Evolutionary conservation across 2,797 vertebrate species (phyloP), one percentile per base, ranked within the genome.

Genomic region (Acrossocheilus wenchowensis): DNA sequence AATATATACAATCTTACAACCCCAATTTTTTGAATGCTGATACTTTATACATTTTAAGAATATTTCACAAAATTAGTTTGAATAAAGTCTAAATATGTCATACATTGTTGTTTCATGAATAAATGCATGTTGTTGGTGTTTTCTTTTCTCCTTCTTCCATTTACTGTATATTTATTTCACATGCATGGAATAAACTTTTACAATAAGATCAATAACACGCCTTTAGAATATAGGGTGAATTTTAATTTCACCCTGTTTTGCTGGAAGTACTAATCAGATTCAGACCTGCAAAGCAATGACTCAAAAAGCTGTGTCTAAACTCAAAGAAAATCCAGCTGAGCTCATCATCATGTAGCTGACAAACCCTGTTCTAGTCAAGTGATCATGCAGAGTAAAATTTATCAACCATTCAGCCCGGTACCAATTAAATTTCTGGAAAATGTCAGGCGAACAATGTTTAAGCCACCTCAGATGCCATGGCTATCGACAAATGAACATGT

Each of bases 401-500:
- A 34, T 62, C 54, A 72, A 2, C 36, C 52, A 57, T 73, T 62
- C 69, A 60, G 39, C 69, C 39, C 6, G 6, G 52, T 4, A 34
- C 69, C 81, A 74, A 83, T 83, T 36, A 23, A 17, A 74, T 64
- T 45, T 34, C 52, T 62, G 71, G 6, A 83, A 74, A 48, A 74
- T 48, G 41, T 36, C 39, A 74, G 41, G 0, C 11, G 11, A 48
- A 83, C 39, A 17, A 74, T 74, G 21, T 34, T 62, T 73, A 62
- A 74, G 19, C 54, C 54, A 83, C 41, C 26, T 62, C 26, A n/a
- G 54, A 75, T 17, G 26, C 30, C 71, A 74, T 34, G 19, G 11
- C 7, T 64, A 48, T 34, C 64, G 82, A 75, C 21, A 83, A 83
- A 75, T 64, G 26, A 74, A 83, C 82, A 75, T 39, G 62, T 77